Conservation (phyloP, 2,797 vertebrate species). For the Siniperca scherzeri region DNA sequence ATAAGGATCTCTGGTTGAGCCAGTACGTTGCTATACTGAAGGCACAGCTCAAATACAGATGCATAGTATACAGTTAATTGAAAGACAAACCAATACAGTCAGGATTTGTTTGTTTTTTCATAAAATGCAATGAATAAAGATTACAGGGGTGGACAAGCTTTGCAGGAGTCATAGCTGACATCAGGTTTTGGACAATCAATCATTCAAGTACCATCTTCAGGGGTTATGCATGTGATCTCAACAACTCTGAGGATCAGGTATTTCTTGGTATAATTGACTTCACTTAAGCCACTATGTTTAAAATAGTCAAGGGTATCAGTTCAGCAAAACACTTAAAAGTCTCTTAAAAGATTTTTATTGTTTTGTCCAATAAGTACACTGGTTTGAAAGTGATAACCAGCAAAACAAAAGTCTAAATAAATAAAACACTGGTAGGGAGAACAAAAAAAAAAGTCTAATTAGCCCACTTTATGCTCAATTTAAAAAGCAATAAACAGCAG, state of each 20-base stretch:
- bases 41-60: background rate
- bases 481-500: slow-evolving; percentile 69
- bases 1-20: background rate
- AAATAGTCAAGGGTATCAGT: background rate
- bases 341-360: slow-evolving; percentile 74
- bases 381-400: slow-evolving; percentile 94
- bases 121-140: background rate
- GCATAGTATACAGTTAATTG: background rate
- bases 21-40: background rate
- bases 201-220: background rate
- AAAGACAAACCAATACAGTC: background rate
- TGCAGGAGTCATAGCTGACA: background rate
- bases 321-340: slow-evolving; percentile 13
- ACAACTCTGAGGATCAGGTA: background rate
- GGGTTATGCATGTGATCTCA: background rate
- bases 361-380: slow-evolving; percentile 87
- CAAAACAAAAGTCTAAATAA: slow-evolving; percentile 90
- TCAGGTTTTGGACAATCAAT: too few species aligned
- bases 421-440: slow-evolving; percentile 88
- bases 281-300: background rate
- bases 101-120: background rate
- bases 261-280: background rate
- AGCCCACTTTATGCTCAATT: slow-evolving; percentile 85
- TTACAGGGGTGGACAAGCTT: background rate
- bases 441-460: slow-evolving; percentile 72